Base-by-base conservation (phyloP, 2,888 invertebrate genomes). In the Tachina grossa region DNA sequence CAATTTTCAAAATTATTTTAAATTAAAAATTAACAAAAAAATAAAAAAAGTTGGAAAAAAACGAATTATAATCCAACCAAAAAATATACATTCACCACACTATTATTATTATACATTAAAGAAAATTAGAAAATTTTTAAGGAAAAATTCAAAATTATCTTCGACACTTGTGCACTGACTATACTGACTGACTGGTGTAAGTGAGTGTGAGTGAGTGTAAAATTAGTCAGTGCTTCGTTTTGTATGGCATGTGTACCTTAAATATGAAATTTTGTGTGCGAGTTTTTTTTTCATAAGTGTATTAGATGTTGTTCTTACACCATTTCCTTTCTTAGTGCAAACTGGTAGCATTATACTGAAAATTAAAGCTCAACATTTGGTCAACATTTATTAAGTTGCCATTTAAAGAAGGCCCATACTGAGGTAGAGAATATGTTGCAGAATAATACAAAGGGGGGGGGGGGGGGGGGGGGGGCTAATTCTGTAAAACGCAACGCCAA, bases 141-240 rank as follows among this genome's bases (percentile, higher is more conserved):
- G 61, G 39, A 83, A 69, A 80, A 72, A 41, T 68, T 68, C 10
- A 75, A 41, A 81, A 72, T 82, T 72, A 77, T 72, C 49, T 72
- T 72, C 39, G 61, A 51, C 55, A 61, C 74, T 77, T 55, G 45
- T 43, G 16, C 22, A 51, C 51, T 75, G 68, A 68, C 57, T 81
- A 31, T 31, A 31, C 31, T 31, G 31, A 51, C 51, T 75, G 68
- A 61, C 49, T 81, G 13, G 55, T 68, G 61, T 49, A 49, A 80
- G 78, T 74, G 53, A 61, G 53, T 74, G 63, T 74, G 59, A 76
- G 75, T 84, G 63, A 82, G 49, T 84, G 69, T 74, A 51, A 63
- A 72, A 78, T 84, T 77, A 77, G 77, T 83, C 77, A 83, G 66
- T 83, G 74, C 63, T 83, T 77, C 74, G 41, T 63, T 61, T 57